These are phyloP conservation scores for Pheosia gnoma DNA, from an alignment of 2,888 invertebrate species.

Conservation along the genomic window DNA sequence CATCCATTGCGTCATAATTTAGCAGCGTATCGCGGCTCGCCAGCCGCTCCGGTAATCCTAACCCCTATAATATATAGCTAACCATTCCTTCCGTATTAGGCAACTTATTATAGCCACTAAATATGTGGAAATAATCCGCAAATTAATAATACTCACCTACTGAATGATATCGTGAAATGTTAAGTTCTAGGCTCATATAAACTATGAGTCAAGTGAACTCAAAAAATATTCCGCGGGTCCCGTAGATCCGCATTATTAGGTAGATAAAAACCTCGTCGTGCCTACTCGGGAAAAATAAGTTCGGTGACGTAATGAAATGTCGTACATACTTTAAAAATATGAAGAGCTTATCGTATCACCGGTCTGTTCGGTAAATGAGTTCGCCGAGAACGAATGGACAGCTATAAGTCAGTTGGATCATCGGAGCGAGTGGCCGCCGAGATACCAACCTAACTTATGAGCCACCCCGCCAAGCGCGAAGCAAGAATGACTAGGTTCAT, in stretches of 20 bases:
- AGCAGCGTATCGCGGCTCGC: neutral
- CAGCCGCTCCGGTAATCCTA: neutral
- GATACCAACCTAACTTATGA: neutral
- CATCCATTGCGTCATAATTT: neutral
- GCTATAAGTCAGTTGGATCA: slow-evolving; percentile 1
- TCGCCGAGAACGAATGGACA: neutral
- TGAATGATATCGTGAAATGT: too few species aligned
- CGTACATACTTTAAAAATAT: neutral
- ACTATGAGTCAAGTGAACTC: too few species aligned
- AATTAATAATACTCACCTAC: too few species aligned
- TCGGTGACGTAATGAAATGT: too few species aligned
- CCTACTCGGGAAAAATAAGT: too few species aligned
- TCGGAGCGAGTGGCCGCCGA: neutral
- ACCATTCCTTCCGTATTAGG: neutral
- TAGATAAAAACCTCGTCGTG: too few species aligned
- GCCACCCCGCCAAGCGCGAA: neutral
- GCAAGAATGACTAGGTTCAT: too few species aligned
- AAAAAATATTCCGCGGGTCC: too few species aligned
- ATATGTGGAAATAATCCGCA: too few species aligned
- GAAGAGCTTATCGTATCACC: neutral
- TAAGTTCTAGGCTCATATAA: too few species aligned
- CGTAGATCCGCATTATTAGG: too few species aligned
- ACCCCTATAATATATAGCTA: neutral
- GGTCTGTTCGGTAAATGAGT: neutral
- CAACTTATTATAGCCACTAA: too few species aligned